Base-by-base conservation (phyloP, 2,888 invertebrate species). In the Protodeltote pygarga region DNA sequence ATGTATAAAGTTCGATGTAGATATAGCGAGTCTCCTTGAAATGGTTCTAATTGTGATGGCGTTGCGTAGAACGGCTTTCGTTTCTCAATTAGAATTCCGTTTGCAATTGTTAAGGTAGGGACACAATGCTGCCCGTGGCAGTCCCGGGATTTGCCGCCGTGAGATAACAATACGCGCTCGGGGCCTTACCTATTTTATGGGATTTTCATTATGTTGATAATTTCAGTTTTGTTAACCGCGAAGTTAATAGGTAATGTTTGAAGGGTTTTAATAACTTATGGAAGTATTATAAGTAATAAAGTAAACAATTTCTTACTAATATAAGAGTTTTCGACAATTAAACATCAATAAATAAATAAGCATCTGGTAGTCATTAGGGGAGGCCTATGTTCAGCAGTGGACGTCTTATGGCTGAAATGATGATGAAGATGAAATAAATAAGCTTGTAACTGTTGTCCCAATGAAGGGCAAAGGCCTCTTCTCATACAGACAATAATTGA, bases 81-180 rank as follows among this genome's bases (percentile, higher is more conserved):
- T 57, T 61, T 49, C 67, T 57, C 67, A 73, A 74, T 75, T 75
- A 73, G 74, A 73, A 75, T 74, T 75, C 73, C 57, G 71, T 70
- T 67, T 69, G 71, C 71, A 68, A 69, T 60, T 71, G 63, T 75
- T 50, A 65, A 69, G 71, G 55, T 65, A 35, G 37, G 53, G 42
- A 51, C 59, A 77, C 72, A 75, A 75, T 72, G 50, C 50, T 53
- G 49, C 48, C 46, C 44, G 32, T 34, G 28, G 55, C 65, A 48
- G 53, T 48, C 13, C 35, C 37, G 41, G 48, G 53, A 41, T 60
- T 57, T 49, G 51, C 51, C 47, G 44, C 31, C 28, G 49, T 48
- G 52, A 62, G 65, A 67, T 67, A 73, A 67, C 71, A 72, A 74
- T 73, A 72, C 61, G 39, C 34, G 55, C 57, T 55, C 47, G 41